A percentile compares a stretch with the other conserved stretches of the same genome.
These are phyloP conservation scores for Anarrhichthys ocellatus DNA, from an alignment of 2,113 vertebrate species.

Conservation along the genomic window DNA sequence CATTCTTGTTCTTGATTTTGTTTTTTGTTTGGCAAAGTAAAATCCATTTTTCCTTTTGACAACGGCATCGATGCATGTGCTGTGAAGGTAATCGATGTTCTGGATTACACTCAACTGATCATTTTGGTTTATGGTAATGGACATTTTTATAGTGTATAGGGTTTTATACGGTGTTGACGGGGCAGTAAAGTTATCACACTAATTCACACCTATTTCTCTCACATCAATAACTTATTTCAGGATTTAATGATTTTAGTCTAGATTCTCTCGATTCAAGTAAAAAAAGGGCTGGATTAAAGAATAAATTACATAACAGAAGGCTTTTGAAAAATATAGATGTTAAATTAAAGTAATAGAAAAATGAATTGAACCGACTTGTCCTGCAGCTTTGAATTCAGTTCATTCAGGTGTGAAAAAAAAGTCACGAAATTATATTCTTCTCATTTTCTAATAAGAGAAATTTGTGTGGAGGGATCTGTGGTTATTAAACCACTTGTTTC, in stretches of 20 bases:
- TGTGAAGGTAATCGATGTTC: not conserved
- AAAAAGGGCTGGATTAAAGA: too few relatives aligned
- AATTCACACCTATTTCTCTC: not conserved
- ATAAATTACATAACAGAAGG: too few relatives aligned
- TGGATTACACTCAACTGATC: constrained; percentile 8
- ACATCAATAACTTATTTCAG: not conserved
- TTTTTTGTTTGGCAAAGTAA: not conserved
- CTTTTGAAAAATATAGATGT: too few relatives aligned
- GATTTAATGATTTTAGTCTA: not conserved
- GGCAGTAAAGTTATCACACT: not conserved
- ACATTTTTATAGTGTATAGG: not conserved
- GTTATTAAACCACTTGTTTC: not conserved
- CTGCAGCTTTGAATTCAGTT: too few relatives aligned
- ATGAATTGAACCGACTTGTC: too few relatives aligned
- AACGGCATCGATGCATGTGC: not conserved
- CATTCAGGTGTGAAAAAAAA: too few relatives aligned
- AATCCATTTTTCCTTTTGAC: not conserved
- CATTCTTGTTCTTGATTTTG: not conserved
- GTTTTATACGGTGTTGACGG: not conserved
- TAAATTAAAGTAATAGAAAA: too few relatives aligned
- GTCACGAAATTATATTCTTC: too few relatives aligned
- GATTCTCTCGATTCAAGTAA: too few relatives aligned
- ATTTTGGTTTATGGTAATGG: not conserved
- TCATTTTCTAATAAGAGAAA: too few relatives aligned
- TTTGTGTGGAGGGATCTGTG: too few relatives aligned